These are phyloP conservation scores for Oreochromis spilurus DNA, from an alignment of 2,113 vertebrate species.

Conservation along the genomic window DNA sequence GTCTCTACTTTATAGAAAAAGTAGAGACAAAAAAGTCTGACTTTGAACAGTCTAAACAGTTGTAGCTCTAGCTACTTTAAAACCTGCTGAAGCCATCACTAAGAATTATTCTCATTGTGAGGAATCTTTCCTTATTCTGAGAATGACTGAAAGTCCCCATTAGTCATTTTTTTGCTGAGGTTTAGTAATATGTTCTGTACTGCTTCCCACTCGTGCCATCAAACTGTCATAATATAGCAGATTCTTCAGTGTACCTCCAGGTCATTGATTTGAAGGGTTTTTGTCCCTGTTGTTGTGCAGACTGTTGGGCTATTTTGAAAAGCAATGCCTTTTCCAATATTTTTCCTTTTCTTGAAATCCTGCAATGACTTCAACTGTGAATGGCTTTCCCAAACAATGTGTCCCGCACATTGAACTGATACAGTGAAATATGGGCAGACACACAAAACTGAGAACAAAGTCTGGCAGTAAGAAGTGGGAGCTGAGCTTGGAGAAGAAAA, in stretches of 20 bases:
- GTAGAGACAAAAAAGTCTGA: neutral
- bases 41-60: neutral
- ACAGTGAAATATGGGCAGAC: slow-evolving; percentile 8
- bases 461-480: slow-evolving; percentile 3
- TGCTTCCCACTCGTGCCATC: neutral
- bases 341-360: neutral
- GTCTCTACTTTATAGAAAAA: neutral
- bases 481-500: slow-evolving; percentile 3
- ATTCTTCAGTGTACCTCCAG: neutral
- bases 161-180: neutral
- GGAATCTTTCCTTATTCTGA: neutral
- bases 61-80: neutral
- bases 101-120: neutral
- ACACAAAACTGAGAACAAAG: slow-evolving; percentile 18
- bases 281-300: neutral
- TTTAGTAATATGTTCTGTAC: slow-evolving; percentile 17
- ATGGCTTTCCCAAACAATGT: slow-evolving; percentile 15
- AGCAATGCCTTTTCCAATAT: neutral
- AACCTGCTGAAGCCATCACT: neutral
- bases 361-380: neutral
- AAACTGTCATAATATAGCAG: slow-evolving; percentile 6
- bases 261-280: neutral
- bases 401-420: neutral
- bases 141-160: neutral
- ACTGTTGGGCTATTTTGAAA: neutral